Base-by-base conservation (phyloP, 2,888 invertebrate genomes). In the Coleophora flavipennella region DNA sequence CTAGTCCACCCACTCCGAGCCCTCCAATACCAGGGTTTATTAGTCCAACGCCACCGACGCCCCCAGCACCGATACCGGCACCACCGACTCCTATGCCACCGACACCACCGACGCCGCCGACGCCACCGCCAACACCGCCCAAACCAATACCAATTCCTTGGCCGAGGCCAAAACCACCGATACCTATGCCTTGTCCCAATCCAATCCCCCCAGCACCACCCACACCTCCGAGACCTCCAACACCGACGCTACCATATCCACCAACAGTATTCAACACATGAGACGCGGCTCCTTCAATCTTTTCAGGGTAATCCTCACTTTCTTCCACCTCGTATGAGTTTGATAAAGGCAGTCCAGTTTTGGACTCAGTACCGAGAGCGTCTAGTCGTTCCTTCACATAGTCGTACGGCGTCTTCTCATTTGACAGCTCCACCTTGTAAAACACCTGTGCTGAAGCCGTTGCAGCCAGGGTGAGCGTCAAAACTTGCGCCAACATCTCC, bases 271-370 rank as follows among this genome's bases (percentile, higher is more conserved):
- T 79, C 32, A 80, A 46, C 45, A 81, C 64, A 20, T 60, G 50
- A 20, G 84, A 80, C 9, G 81, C 83, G n/a, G 81, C 79, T 57
- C 76, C 79, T 54, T 77, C 68, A 3, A 78, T 57, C 13, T 70
- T 60, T 43, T 83, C 84, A 10, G 88, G 87, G 55, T 87, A 88
- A 55, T 88, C 88, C 43, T 76, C 84, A 61, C 86, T 86, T 68
- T 88, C 87, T 61, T 87, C 85, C 31, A 88, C 85, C 67, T 87
- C 87, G 52, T 88, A 89, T 29, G 86, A 85, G 40, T 67, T 77
- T 1, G 87, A 78, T 31, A 80, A 40, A 14, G 81, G 81, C 45
- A 80, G 36, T 54, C 83, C 84, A 44, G 68, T 55, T 43, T 54
- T 68, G 8, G 53, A 44, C 41, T 84, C 78, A 13, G 63, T 61